phyloP scores from a whole-genome alignment of 2,888 invertebrate species.

The Drosophila borborema region DNA sequence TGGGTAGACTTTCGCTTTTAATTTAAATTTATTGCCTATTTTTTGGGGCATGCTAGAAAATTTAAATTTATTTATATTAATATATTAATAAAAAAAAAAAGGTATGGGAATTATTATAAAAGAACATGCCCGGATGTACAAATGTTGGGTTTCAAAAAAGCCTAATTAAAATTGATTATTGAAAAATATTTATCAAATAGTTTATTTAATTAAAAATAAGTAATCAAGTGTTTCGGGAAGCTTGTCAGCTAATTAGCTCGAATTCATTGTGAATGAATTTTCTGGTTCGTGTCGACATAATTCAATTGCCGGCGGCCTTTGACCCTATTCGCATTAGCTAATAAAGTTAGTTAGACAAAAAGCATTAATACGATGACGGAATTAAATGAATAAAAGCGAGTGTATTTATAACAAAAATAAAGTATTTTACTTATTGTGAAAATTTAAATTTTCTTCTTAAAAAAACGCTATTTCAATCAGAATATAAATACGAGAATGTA shows the following conservation, averaged over 20 bases:
- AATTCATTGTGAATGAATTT: background rate
- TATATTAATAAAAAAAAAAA: slow-evolving; percentile 8
- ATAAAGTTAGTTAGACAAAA: background rate
- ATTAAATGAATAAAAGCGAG: background rate
- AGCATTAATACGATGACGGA: background rate
- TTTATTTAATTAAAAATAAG: slow-evolving; percentile 11
- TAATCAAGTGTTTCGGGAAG: slow-evolving; percentile 1
- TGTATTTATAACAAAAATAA: background rate
- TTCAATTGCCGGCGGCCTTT: background rate
- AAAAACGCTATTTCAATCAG: background rate
- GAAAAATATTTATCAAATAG: slow-evolving; percentile 24
- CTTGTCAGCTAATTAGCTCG: slow-evolving; percentile 13
- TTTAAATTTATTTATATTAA: background rate
- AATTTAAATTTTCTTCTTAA: background rate
- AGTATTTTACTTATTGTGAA: background rate
- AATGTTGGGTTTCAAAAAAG: background rate
- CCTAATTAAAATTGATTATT: slow-evolving; percentile 2
- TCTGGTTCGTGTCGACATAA: background rate
- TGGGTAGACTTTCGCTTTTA: background rate
- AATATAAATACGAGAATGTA: background rate
- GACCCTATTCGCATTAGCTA: background rate
- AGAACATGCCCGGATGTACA: slow-evolving; percentile 31
- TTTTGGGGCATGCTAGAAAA: slow-evolving; percentile 16
- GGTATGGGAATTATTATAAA: background rate
- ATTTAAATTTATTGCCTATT: slow-evolving; percentile 11